Evolutionary conservation across 2,113 vertebrate genomes (phyloP).

Genomic region (Gallinago paraguaiae): DNA sequence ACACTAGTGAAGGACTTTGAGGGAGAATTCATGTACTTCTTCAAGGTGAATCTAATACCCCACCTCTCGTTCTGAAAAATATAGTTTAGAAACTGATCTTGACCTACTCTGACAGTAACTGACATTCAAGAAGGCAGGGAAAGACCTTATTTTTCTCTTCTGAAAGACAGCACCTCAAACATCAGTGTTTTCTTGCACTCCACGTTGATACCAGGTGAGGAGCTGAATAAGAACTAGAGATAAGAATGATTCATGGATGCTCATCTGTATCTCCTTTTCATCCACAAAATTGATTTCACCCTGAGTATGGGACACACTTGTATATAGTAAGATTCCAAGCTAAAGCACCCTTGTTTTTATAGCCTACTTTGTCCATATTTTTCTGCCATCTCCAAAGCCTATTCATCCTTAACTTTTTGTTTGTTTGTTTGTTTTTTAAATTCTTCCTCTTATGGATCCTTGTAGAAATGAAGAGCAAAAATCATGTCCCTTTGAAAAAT

Average conservation of each 20-base stretch:
- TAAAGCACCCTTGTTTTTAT: not conserved
- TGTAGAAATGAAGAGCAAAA: not conserved
- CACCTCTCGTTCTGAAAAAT: not conserved
- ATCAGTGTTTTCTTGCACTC: not conserved
- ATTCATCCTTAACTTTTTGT: not conserved
- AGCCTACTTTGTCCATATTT: not conserved
- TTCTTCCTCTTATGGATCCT: not conserved
- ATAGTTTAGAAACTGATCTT: not conserved
- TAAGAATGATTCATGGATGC: not conserved
- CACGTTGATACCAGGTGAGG: not conserved
- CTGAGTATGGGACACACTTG: not conserved
- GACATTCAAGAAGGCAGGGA: not conserved
- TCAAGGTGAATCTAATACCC: not conserved
- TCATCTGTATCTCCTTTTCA: not conserved
- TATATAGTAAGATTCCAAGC: not conserved
- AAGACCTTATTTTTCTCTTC: not conserved
- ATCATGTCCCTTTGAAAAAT: not conserved
- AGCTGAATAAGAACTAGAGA: not conserved
- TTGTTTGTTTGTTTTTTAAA: not conserved
- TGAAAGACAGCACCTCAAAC: not conserved
- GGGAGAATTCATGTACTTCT: not conserved
- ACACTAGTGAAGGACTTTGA: not conserved
- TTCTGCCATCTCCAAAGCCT: not conserved
- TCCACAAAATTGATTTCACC: not conserved
- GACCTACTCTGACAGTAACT: not conserved